phyloP scores from a whole-genome alignment of 2,888 invertebrate species.

The Idaea aversata region DNA sequence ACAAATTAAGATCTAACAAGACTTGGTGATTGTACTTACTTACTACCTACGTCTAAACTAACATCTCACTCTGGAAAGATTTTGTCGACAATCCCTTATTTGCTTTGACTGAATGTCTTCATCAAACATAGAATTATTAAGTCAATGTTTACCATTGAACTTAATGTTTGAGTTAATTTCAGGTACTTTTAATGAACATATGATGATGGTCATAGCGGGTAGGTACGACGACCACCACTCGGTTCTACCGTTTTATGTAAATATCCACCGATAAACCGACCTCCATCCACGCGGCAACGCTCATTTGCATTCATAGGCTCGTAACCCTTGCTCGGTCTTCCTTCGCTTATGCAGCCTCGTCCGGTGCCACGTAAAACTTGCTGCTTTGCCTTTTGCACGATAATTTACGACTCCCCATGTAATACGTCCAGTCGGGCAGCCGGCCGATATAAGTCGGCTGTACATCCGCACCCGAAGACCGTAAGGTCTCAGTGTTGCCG shows the following conservation, averaged over 20 bases:
- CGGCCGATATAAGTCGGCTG: constrained; percentile 69
- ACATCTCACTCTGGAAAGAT: constrained; percentile 24
- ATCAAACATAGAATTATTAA: constrained; percentile 15
- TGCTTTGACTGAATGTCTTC: constrained; percentile 24
- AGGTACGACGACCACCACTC: constrained; percentile 58
- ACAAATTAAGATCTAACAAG: constrained; percentile 42
- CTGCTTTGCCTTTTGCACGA: constrained; percentile 70
- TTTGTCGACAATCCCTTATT: constrained; percentile 19
- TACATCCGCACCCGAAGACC: constrained; percentile 56
- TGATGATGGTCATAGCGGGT: constrained; percentile 55
- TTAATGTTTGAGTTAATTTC: constrained; percentile 39
- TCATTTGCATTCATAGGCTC: constrained; percentile 80
- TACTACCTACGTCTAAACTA: constrained; percentile 24
- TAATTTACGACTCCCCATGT: constrained; percentile 77
- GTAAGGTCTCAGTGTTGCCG: constrained; percentile 69
- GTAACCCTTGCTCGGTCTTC: constrained; percentile 74
- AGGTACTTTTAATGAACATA: constrained; percentile 55
- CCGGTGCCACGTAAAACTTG: constrained; percentile 67
- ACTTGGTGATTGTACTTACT: constrained; percentile 30
- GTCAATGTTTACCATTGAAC: constrained; percentile 27
- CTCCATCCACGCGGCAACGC: constrained; percentile 61
- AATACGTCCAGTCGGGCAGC: constrained; percentile 70
- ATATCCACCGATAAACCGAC: constrained; percentile 72
- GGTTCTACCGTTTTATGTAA: constrained; percentile 72
- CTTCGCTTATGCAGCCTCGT: constrained; percentile 61